Evolutionary conservation across 2,888 invertebrate genomes (phyloP).

Genomic region (Ectemnius lituratus): DNA sequence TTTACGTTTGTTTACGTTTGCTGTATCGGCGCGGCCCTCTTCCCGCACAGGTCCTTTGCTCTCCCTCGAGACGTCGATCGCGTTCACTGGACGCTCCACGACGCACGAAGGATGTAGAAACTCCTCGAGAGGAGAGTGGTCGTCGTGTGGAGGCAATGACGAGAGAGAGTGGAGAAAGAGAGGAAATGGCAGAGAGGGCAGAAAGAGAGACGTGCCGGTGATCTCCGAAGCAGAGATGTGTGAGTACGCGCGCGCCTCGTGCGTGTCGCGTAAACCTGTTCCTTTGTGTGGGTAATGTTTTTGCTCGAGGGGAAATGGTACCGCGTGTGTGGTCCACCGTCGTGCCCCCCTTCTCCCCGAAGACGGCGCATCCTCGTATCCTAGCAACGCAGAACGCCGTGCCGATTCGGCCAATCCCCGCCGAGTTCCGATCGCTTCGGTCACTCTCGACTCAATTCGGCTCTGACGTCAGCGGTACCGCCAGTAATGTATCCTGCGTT

Average conservation of each 20-base stretch:
- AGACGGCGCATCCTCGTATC: conserved; percentile 67
- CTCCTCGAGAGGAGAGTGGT: conserved; percentile 19
- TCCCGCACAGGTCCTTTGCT: conserved; percentile 30
- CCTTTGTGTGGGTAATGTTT: conserved; percentile 72
- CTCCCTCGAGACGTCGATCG: conserved; percentile 23
- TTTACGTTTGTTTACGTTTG: conserved; percentile 54
- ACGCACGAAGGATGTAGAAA: conserved; percentile 21
- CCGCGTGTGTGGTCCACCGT: conserved; percentile 75
- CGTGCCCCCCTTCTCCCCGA: conserved; percentile 53
- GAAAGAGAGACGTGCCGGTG: conserved; percentile 32
- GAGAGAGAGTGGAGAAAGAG: conserved; percentile 30
- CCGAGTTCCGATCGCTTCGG: conserved; percentile 53
- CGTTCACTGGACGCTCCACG: conserved; percentile 29
- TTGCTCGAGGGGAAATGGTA: conserved; percentile 76
- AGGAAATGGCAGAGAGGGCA: conserved; percentile 4
- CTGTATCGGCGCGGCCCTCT: conserved; percentile 32
- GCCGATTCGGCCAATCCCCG: conserved; percentile 55
- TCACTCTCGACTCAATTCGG: conserved; percentile 65
- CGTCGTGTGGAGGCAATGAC: conserved; percentile 34
- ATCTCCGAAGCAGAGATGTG: conserved; percentile 29
- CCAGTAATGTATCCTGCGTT: conserved; percentile 59
- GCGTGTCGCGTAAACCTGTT: conserved; percentile 44
- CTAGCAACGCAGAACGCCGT: conserved; percentile 75
- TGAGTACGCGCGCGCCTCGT: conserved; percentile 44
- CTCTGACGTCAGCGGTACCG: conserved; percentile 66